Percentiles rank a stretch among this genome's conserved stretches.
Conservation (phyloP, 1,140 invertebrate species). For the Zaprionus ornatus region DNA sequence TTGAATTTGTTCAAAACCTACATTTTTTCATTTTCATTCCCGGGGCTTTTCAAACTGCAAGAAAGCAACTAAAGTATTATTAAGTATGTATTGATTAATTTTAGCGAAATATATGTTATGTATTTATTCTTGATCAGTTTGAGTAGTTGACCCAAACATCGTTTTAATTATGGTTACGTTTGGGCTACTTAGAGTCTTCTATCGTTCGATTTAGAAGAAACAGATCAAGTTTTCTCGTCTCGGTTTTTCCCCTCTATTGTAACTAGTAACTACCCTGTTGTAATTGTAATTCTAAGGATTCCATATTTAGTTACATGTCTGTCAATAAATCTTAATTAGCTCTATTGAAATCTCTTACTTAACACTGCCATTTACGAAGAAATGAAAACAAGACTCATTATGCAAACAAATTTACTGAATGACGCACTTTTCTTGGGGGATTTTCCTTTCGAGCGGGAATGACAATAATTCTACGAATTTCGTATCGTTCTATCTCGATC, state of each 20-base stretch:
- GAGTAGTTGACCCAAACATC: too few relatives aligned
- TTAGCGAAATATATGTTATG: too few relatives aligned
- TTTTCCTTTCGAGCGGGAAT: not conserved
- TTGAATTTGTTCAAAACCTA: too few relatives aligned
- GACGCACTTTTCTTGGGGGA: slow-evolving; percentile 13
- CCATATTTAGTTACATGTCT: not conserved
- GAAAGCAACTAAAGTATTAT: too few relatives aligned
- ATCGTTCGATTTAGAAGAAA: not conserved
- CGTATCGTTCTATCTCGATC: not conserved
- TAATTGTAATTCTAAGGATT: not conserved
- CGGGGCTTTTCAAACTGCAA: too few relatives aligned
- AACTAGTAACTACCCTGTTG: not conserved
- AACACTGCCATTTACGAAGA: not conserved
- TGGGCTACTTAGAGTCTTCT: too few relatives aligned
- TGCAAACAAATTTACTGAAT: not conserved
- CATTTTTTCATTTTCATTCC: too few relatives aligned
- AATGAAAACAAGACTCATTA: not conserved
- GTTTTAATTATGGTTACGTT: too few relatives aligned
- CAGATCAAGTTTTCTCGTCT: not conserved
- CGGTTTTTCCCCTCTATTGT: not conserved
- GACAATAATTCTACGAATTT: slow-evolving; percentile 1
- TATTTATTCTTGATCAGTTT: too few relatives aligned
- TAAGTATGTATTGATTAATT: too few relatives aligned
- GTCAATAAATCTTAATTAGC: slow-evolving; percentile 9
- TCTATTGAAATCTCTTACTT: not conserved